A percentile compares a stretch with the other conserved stretches of the same genome.
phyloP scores from a whole-genome alignment of 2,797 vertebrate genomes.

The Artibeus jamaicensis region DNA sequence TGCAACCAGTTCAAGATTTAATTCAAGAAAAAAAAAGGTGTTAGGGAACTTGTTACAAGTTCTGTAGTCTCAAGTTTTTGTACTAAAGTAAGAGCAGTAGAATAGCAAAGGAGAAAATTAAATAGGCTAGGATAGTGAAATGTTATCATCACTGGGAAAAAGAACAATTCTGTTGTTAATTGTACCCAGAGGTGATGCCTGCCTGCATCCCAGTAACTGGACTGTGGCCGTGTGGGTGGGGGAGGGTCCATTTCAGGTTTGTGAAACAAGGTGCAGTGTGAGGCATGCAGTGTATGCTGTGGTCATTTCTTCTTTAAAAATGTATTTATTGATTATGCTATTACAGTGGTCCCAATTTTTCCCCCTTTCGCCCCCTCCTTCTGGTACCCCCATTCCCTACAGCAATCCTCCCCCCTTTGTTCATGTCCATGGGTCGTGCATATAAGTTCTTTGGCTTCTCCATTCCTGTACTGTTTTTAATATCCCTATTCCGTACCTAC shows the following conservation, averaged over 20 bases:
- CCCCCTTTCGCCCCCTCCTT: no score
- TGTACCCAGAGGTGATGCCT: conserved; percentile 37
- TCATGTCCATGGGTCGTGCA: no score
- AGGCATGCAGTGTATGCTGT: not conserved
- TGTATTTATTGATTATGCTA: no score
- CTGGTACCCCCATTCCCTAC: no score
- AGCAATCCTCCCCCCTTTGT: no score
- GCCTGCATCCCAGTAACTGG: not conserved
- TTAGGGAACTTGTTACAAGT: conserved; percentile 74
- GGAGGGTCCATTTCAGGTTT: not conserved
- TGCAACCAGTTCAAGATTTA: conserved; percentile 74
- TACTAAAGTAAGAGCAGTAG: conserved; percentile 34
- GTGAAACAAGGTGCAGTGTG: not conserved
- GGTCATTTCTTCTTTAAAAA: not conserved
- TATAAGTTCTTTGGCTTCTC: no score
- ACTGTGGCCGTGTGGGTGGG: not conserved
- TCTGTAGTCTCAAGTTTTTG: conserved; percentile 67
- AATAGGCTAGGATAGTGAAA: conserved; percentile 67
- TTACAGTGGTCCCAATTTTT: no score
- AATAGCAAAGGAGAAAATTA: conserved; percentile 57
- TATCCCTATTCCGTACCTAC: no score
- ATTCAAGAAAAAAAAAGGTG: conserved; percentile 73
- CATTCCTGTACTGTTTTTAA: no score
- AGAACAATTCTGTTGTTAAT: conserved; percentile 25
- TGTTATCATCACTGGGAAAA: conserved; percentile 53